These are phyloP conservation scores for honey bee (Apis mellifera) DNA, from an alignment of 1,140 invertebrate species.

Conservation along the genomic window DNA sequence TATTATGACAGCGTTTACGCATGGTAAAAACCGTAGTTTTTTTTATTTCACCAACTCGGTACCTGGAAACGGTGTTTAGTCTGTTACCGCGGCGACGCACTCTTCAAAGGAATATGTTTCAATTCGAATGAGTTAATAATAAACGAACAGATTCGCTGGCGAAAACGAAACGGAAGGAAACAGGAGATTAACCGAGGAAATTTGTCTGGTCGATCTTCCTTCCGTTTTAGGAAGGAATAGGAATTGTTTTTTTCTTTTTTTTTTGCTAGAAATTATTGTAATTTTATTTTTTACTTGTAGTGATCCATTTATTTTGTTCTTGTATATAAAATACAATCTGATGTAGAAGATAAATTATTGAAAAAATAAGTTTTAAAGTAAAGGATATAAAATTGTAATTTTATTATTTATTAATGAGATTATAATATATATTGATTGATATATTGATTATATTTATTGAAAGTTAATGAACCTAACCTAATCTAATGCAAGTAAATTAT, in stretches of 20 bases:
- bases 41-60: slow-evolving; percentile 52
- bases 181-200: background rate
- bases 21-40: slow-evolving; percentile 31
- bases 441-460: no score
- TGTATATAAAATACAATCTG: no score
- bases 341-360: no score
- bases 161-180: slow-evolving; percentile 41
- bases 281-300: no score
- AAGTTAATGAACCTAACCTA: no score
- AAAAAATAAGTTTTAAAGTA: no score
- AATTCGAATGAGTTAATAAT: slow-evolving; percentile 75
- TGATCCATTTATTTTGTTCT: no score
- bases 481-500: no score
- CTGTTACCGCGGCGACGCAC: slow-evolving; percentile 60
- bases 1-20: slow-evolving; percentile 55
- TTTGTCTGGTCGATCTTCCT: background rate
- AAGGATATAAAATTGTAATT: no score
- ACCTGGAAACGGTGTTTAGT: slow-evolving; percentile 74
- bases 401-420: no score
- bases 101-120: slow-evolving; percentile 73
- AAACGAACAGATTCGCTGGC: slow-evolving; percentile 53
- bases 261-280: no score
- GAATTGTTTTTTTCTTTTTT: background rate
- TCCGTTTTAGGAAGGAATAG: background rate
- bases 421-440: no score